Base-by-base conservation (phyloP, 2,888 invertebrate species). In the Plebejus melissa region DNA sequence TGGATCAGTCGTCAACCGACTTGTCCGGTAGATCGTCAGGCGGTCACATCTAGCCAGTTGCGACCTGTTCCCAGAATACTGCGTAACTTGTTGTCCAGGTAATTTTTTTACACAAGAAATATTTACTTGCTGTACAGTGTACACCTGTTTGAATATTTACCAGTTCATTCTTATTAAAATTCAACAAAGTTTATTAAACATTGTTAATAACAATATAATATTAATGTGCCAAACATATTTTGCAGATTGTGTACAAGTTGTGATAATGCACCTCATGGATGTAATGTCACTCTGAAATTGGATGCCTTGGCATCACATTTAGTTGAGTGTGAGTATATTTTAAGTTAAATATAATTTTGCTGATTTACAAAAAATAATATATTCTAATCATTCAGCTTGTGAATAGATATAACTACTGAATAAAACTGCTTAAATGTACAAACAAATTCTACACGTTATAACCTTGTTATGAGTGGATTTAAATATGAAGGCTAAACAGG, bases 1-100 rank as follows among this genome's bases (percentile, higher is more conserved):
- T 99, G 99, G 99, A 95, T 99, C 80, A 97, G 97, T 80, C 95
- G 98, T 74, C 98, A 98, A 88, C 98, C 98, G 28, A 98, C 98
- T 57, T 99, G 99, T 86, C 99, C 99, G 4, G 97, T 99, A 71
- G 99, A 99, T 91, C 95, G 99, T 75, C 98, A 97, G 86, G 95
- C 97, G 74, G 96, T 99, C 81, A 98, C 98, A 58, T 95, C 97
- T n/a, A 96, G 96, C 78, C 98, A 98, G 89, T 94, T 99, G 54
- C 95, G 98, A 87, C 97, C 98, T 78, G 98, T 98, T 79, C 99
- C 99, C 69, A 95, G 99, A 86, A 99, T 99, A 87, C 95, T 98
- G 81, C 95, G 98, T 84, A 99, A 99, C 91, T 94, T 99, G 79
- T 93, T 99, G 79, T 96, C 98, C 83, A 96, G 97, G 97, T 80